phyloP scores from a whole-genome alignment of 2,888 invertebrate genomes.

The Tanaodytes sp. region DNA sequence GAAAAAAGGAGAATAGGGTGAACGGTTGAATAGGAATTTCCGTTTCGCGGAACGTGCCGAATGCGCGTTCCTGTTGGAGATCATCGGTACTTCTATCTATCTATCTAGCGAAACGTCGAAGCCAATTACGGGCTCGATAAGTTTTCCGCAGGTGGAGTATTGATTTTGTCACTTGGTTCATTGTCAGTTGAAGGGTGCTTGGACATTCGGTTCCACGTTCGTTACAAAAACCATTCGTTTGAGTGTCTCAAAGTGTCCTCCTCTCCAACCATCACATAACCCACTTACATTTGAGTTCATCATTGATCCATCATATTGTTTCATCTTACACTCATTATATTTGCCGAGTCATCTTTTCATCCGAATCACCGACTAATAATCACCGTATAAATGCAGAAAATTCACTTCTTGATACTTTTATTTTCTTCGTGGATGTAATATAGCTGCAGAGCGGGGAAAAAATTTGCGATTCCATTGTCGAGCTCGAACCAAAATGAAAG shows the following conservation, averaged over 20 bases:
- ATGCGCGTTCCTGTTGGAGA: constrained; percentile 21
- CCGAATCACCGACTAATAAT: too few species aligned
- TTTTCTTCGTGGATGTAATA: too few species aligned
- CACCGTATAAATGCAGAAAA: too few species aligned
- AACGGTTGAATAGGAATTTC: constrained; percentile 62
- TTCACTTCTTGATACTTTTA: too few species aligned
- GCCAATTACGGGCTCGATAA: constrained; percentile 31
- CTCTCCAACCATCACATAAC: too few species aligned
- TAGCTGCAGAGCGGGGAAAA: too few species aligned
- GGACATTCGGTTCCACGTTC: neutral
- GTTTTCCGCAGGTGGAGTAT: constrained; percentile 29
- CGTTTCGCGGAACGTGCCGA: constrained; percentile 54
- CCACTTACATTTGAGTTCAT: too few species aligned
- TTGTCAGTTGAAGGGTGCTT: constrained; percentile 4
- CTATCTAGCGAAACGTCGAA: constrained; percentile 2
- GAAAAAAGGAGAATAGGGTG: constrained; percentile 28
- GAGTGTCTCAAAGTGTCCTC: neutral
- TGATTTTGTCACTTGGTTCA: constrained; percentile 19
- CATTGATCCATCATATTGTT: too few species aligned
- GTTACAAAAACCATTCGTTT: neutral
- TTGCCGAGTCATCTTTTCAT: too few species aligned
- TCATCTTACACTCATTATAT: too few species aligned
- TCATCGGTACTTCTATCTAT: constrained; percentile 2
- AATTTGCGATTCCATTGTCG: neutral
- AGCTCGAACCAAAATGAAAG: constrained; percentile 34